Conservation (phyloP, 2,797 vertebrate species). For the Chaetodon trifasciatus region DNA sequence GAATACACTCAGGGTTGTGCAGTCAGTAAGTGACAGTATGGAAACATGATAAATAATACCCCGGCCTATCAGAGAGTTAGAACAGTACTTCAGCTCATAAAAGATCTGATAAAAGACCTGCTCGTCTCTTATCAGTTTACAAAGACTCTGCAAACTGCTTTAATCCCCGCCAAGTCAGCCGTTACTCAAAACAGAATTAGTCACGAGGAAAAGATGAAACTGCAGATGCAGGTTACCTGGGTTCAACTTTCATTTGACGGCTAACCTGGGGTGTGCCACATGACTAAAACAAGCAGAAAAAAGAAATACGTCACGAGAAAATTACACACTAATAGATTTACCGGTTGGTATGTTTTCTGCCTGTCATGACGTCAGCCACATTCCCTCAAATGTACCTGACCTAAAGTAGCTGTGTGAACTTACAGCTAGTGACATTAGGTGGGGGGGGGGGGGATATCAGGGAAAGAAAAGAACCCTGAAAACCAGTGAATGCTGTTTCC, state of each 20-base stretch:
- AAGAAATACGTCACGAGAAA: constrained; percentile 4
- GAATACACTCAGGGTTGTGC: too few relatives aligned
- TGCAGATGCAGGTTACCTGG: background rate
- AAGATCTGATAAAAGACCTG: background rate
- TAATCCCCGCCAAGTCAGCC: background rate
- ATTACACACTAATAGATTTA: background rate
- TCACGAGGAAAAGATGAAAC: background rate
- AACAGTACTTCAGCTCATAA: too few relatives aligned
- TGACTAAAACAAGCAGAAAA: background rate
- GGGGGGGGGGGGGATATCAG: background rate
- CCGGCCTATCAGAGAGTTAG: too few relatives aligned
- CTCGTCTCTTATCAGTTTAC: background rate
- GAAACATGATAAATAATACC: too few relatives aligned
- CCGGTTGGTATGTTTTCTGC: background rate
- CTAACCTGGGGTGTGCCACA: background rate
- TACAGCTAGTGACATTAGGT: background rate
- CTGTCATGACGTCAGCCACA: background rate
- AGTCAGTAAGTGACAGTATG: too few relatives aligned
- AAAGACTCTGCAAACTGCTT: background rate
- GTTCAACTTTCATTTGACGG: background rate
- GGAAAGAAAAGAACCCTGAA: background rate
- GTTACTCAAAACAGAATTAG: background rate
- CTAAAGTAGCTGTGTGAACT: background rate
- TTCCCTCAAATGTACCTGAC: background rate
- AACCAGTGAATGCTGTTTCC: too few relatives aligned